These are phyloP conservation scores for Amphipoea oculea DNA, from an alignment of 2,888 invertebrate species.

Conservation along the genomic window DNA sequence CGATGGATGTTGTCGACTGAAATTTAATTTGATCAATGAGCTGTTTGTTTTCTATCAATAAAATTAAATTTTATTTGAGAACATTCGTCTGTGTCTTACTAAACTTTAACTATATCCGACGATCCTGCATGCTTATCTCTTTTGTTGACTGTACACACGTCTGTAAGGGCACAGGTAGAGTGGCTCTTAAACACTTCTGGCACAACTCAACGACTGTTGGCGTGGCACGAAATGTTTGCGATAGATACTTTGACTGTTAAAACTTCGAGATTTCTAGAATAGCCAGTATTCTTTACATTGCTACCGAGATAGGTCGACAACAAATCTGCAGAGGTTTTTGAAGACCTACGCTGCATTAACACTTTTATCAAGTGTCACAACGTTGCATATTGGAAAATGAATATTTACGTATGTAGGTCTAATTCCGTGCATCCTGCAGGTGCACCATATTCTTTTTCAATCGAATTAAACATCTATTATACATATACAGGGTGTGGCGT, in stretches of 20 bases:
- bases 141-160: neutral
- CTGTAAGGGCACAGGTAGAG: conserved; percentile 21
- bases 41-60: too few relatives aligned
- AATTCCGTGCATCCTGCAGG: neutral
- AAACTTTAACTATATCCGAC: too few relatives aligned
- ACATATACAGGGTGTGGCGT: too few relatives aligned
- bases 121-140: too few relatives aligned
- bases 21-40: too few relatives aligned
- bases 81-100: too few relatives aligned
- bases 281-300: neutral
- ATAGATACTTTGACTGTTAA: neutral
- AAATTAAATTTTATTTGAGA: too few relatives aligned
- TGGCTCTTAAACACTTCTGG: conserved; percentile 44
- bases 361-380: neutral
- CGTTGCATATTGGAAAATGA: neutral
- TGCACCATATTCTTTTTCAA: neutral
- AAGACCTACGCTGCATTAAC: neutral
- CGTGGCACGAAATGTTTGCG: conserved; percentile 7
- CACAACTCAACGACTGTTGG: conserved; percentile 17
- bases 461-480: neutral
- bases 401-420: neutral
- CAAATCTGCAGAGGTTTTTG: neutral
- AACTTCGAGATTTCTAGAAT: neutral
- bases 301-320: neutral
- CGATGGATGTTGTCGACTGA: too few relatives aligned